A percentile compares a stretch with the other conserved stretches of the same genome.
These are phyloP conservation scores for Drosophila gunungcola DNA, from an alignment of 1,140 invertebrate genomes.

Conservation along the genomic window DNA sequence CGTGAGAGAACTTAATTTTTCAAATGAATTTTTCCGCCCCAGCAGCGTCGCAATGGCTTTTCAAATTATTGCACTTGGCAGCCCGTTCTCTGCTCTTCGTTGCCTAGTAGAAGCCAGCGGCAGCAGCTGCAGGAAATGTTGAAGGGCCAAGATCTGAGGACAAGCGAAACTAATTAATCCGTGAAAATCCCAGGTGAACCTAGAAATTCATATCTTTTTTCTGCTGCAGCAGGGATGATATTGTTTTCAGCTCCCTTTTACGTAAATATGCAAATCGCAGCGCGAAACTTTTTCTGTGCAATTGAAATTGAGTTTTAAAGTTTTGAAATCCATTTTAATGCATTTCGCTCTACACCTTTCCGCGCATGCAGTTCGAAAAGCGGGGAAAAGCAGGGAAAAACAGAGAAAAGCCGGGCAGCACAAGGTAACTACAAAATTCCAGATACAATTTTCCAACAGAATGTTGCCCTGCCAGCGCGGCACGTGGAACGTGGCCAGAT, in stretches of 20 bases:
- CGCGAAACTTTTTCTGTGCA: constrained; percentile 42
- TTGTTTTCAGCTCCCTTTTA: constrained; percentile 35
- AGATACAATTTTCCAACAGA: constrained; percentile 56
- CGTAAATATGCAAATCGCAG: constrained; percentile 50
- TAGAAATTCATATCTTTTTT: constrained; percentile 15
- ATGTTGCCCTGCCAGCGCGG: constrained; percentile 42
- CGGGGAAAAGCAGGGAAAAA: constrained; percentile 26
- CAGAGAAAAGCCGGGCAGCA: constrained; percentile 37
- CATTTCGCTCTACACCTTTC: constrained; percentile 21
- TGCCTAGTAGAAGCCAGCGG: constrained; percentile 8
- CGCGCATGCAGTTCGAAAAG: constrained; percentile 27
- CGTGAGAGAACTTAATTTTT: constrained; percentile 56
- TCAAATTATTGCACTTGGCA: constrained; percentile 64
- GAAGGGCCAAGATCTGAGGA: constrained; percentile 48
- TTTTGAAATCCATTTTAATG: constrained; percentile 49
- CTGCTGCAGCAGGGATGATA: constrained; percentile 15
- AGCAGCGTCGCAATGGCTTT: constrained; percentile 56
- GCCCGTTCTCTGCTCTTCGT: constrained; percentile 23
- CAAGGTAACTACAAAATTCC: constrained; percentile 56
- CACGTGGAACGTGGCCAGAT: constrained; percentile 73
- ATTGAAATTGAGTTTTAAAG: constrained; percentile 57
- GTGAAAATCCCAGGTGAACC: constrained; percentile 50
- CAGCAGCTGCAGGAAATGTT: constrained; percentile 64
- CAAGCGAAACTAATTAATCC: constrained; percentile 72
- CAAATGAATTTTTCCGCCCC: constrained; percentile 67